Conservation (phyloP, 2,113 vertebrate genomes). For the Bombycilla garrulus region DNA sequence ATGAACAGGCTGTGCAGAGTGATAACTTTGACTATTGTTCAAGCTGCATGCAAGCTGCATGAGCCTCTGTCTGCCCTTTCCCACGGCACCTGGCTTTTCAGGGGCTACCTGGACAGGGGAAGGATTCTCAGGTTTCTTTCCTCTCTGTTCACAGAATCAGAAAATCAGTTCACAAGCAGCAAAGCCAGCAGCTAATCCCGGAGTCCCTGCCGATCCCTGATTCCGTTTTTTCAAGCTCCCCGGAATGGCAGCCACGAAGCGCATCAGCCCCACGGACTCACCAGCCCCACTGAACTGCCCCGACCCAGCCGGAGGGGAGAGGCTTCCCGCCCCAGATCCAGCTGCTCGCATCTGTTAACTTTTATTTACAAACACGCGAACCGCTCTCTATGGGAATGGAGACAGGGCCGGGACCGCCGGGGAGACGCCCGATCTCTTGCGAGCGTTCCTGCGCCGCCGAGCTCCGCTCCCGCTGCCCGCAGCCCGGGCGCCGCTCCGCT, state of each 20-base stretch:
- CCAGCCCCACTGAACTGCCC: neutral
- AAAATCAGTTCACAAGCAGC: neutral
- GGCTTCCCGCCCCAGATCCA: neutral
- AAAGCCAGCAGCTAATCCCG: neutral
- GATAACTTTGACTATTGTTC: neutral
- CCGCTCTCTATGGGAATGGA: neutral
- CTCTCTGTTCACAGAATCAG: neutral
- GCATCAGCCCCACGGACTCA: neutral
- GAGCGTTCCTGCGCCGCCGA: neutral
- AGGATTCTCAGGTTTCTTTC: neutral
- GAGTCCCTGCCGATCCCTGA: neutral
- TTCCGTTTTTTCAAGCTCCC: neutral
- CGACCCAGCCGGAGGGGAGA: neutral
- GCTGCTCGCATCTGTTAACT: neutral
- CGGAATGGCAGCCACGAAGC: rapidly evolving
- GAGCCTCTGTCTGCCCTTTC: neutral
- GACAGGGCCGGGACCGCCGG: neutral
- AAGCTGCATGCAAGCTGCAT: neutral
- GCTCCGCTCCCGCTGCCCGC: neutral
- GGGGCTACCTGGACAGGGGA: neutral
- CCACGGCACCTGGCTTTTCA: neutral
- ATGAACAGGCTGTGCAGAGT: neutral
- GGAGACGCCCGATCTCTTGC: neutral
- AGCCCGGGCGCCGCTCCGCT: neutral
- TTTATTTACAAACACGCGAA: neutral